Conservation (phyloP, 2,797 vertebrate genomes). For the Betta splendens region DNA sequence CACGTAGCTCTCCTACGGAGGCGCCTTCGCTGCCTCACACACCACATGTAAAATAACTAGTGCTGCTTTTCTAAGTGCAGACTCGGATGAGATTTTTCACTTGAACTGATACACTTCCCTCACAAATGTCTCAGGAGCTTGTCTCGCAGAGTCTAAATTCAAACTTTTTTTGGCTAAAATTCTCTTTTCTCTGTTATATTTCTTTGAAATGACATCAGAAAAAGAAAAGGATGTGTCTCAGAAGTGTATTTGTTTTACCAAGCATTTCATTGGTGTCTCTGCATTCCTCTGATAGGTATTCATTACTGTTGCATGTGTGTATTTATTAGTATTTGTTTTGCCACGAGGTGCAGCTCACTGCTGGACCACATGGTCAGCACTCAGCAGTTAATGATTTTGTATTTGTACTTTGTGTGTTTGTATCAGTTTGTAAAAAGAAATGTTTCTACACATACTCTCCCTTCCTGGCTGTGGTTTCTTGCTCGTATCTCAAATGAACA, state of each 20-base stretch:
- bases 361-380: conserved; percentile 22
- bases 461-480: conserved; percentile 28
- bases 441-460: conserved; percentile 47
- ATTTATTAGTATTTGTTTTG: conserved; percentile 66
- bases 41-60: conserved; percentile 36
- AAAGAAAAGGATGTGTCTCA: conserved; percentile 1
- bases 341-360: conserved; percentile 46
- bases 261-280: conserved; percentile 54
- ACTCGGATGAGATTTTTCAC: conserved; percentile 52
- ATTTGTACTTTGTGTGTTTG: conserved; percentile 66
- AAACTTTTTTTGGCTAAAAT: conserved; percentile 9
- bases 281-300: conserved; percentile 56
- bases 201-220: conserved; percentile 23
- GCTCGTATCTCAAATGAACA: conserved; percentile 1
- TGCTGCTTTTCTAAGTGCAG: conserved; percentile 32
- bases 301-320: conserved; percentile 67
- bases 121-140: conserved; percentile 42
- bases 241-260: conserved; percentile 18
- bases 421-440: conserved; percentile 69
- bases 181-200: conserved; percentile 3
- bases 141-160: conserved; percentile 16
- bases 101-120: conserved; percentile 44
- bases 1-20: conserved; percentile 3
- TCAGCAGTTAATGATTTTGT: conserved; percentile 50
- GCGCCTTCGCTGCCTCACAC: conserved; percentile 13